These are phyloP conservation scores for Oscheius sp. DNA, from an alignment of 2,888 invertebrate species.

Conservation along the genomic window DNA sequence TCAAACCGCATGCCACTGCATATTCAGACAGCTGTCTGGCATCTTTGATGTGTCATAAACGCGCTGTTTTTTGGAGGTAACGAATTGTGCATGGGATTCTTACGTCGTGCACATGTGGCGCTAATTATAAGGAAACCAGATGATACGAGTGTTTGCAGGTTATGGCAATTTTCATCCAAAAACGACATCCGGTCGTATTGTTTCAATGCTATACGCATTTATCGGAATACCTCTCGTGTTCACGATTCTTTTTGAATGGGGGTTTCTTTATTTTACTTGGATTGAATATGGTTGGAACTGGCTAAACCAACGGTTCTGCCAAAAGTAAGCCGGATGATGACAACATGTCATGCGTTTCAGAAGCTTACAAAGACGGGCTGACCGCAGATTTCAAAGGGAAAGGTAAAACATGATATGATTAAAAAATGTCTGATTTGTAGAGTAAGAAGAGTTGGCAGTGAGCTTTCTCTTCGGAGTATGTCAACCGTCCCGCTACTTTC, in stretches of 20 bases:
- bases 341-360: slow-evolving; percentile 36
- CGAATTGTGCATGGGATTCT: neutral
- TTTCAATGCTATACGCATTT: slow-evolving; percentile 65
- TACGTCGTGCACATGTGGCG: neutral
- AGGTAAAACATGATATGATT: too few relatives aligned
- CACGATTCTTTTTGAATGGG: slow-evolving; percentile 63
- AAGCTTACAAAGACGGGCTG: slow-evolving; percentile 52
- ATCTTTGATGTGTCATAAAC: slow-evolving; percentile 19
- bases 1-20: neutral
- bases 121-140: neutral
- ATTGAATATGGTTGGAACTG: slow-evolving; percentile 63
- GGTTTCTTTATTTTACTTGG: slow-evolving; percentile 63
- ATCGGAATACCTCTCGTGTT: slow-evolving; percentile 62
- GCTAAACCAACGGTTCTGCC: slow-evolving; percentile 59
- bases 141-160: slow-evolving; percentile 41
- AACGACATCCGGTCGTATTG: slow-evolving; percentile 57
- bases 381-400: slow-evolving; percentile 48
- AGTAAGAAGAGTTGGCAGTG: slow-evolving; percentile 60
- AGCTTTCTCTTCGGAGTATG: slow-evolving; percentile 49
- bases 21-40: slow-evolving; percentile 24
- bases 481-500: slow-evolving; percentile 54
- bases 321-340: slow-evolving; percentile 43
- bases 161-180: slow-evolving; percentile 62
- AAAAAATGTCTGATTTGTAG: too few relatives aligned
- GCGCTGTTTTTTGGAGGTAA: slow-evolving; percentile 15